Conservation (phyloP, 2,113 vertebrate species). For the Sander lucioperca region DNA sequence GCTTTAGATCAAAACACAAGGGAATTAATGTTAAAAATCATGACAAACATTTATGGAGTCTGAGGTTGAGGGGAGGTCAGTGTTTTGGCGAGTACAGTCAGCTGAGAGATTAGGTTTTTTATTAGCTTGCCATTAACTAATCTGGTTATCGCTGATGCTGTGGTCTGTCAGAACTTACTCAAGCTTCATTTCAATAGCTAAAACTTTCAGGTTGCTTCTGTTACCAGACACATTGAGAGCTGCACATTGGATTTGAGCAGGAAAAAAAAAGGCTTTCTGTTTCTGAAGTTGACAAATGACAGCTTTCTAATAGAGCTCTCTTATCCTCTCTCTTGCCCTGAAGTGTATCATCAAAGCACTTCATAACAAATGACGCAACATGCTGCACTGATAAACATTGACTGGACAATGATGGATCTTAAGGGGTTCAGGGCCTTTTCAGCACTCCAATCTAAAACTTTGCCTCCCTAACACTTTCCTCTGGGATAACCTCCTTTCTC, state of each 20-base stretch:
- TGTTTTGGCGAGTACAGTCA: background rate
- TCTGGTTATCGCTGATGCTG: background rate
- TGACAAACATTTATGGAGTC: background rate
- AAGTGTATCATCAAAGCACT: constrained; percentile 30
- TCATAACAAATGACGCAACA: constrained; percentile 54
- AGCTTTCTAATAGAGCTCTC: constrained; percentile 43
- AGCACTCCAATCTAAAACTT: constrained; percentile 50
- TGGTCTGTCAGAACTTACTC: background rate
- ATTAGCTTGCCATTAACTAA: background rate
- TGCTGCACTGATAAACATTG: constrained; percentile 42
- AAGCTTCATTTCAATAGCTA: background rate
- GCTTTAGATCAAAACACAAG: background rate
- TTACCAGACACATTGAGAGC: background rate
- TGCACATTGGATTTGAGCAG: background rate
- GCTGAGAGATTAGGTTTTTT: background rate
- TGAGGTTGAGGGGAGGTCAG: background rate
- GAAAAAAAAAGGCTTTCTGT: background rate
- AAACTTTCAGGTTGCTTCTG: background rate
- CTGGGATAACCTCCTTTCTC: constrained; percentile 32
- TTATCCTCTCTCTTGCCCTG: constrained; percentile 25
- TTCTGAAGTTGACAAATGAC: constrained; percentile 14
- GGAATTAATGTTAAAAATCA: background rate
- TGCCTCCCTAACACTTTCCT: constrained; percentile 43
- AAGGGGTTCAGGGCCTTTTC: constrained; percentile 57
- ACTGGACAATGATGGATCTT: constrained; percentile 54